These are phyloP conservation scores for Dermatemys mawii DNA, from an alignment of 2,113 vertebrate genomes.

Conservation along the genomic window DNA sequence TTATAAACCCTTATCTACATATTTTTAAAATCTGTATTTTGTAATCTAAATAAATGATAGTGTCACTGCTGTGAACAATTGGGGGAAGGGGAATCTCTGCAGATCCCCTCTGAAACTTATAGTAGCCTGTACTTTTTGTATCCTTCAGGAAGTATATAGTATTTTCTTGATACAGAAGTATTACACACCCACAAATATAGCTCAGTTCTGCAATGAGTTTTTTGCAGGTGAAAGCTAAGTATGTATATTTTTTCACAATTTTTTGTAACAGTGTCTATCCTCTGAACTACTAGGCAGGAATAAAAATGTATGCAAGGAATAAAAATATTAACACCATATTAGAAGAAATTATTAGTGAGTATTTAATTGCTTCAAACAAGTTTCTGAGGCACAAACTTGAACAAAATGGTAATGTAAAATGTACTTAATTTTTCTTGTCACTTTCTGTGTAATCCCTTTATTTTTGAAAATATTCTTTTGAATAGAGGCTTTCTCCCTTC, in stretches of 20 bases:
- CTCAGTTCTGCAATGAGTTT: background rate
- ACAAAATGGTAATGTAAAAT: background rate
- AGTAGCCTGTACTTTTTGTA: background rate
- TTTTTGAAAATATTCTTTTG: background rate
- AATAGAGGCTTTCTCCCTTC: background rate
- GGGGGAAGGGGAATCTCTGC: background rate
- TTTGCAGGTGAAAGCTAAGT: background rate
- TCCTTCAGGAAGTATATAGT: background rate
- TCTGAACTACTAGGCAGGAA: background rate
- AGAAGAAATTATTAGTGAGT: background rate
- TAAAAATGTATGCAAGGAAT: background rate
- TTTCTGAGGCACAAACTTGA: background rate
- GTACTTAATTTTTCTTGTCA: background rate
- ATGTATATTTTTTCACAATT: background rate
- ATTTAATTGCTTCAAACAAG: background rate
- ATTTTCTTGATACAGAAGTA: background rate
- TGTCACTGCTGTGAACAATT: background rate
- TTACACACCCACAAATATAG: background rate
- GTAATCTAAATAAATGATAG: background rate
- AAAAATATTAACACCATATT: background rate
- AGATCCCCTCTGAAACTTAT: background rate
- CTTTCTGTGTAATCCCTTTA: background rate
- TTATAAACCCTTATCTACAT: background rate
- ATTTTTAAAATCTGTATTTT: background rate
- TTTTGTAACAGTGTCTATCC: background rate